A percentile compares a stretch with the other conserved stretches of the same genome.
phyloP scores from a whole-genome alignment of 2,888 invertebrate species.

The Nemapogon koenigi region DNA sequence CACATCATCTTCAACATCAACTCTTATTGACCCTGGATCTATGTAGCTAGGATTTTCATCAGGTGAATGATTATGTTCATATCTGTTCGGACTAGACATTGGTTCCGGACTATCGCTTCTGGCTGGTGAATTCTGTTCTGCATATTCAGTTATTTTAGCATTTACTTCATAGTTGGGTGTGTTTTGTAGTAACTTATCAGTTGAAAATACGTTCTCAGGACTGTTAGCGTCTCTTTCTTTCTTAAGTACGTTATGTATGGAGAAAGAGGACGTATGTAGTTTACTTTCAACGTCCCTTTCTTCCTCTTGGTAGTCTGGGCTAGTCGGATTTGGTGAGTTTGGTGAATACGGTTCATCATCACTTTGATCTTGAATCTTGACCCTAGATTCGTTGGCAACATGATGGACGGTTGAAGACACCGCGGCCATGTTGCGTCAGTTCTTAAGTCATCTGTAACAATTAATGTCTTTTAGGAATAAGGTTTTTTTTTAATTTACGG shows the following conservation, averaged over 20 bases:
- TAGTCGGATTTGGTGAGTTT: slow-evolving; percentile 43
- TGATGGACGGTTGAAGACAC: slow-evolving; percentile 38
- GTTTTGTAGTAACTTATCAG: slow-evolving; percentile 49
- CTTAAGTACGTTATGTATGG: slow-evolving; percentile 57
- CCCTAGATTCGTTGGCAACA: slow-evolving; percentile 41
- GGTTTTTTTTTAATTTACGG: too few relatives aligned
- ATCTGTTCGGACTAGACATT: slow-evolving; percentile 25
- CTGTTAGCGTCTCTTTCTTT: slow-evolving; percentile 52
- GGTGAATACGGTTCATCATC: slow-evolving; percentile 56
- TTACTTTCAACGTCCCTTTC: slow-evolving; percentile 37
- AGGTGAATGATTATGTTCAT: slow-evolving; percentile 26
- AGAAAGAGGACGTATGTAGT: slow-evolving; percentile 46
- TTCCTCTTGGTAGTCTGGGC: slow-evolving; percentile 46
- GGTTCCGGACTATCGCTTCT: slow-evolving; percentile 8
- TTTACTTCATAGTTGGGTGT: slow-evolving; percentile 42
- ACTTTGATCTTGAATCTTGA: slow-evolving; percentile 52
- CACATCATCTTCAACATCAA: slow-evolving; percentile 60
- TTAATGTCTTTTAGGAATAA: too few relatives aligned
- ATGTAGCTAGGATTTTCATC: slow-evolving; percentile 29
- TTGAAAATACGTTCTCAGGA: slow-evolving; percentile 57
- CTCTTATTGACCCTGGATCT: slow-evolving; percentile 24
- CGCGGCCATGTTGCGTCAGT: slow-evolving; percentile 44
- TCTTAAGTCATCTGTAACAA: slow-evolving; percentile 49
- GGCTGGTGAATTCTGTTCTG: neutral
- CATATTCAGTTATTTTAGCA: slow-evolving; percentile 21